Conservation (phyloP, 1,140 invertebrate genomes). For the Diachasmimorpha longicaudata region DNA sequence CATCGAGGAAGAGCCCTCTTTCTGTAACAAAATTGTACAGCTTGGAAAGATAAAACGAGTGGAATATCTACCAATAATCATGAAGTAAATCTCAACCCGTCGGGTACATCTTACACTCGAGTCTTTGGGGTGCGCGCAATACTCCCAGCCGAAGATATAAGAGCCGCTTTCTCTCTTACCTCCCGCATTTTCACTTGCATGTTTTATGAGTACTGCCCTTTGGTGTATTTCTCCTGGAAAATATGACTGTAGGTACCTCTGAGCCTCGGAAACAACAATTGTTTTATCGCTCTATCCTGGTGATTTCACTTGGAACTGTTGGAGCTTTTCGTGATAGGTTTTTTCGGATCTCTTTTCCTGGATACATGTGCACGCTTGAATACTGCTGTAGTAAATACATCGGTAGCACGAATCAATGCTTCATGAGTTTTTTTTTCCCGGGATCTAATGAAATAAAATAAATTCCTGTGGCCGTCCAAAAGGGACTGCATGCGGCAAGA, state of each 20-base stretch:
- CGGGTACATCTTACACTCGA: conserved; percentile 8
- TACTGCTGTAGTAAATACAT: background rate
- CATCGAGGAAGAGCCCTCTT: too few relatives aligned
- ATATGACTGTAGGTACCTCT: conserved; percentile 31
- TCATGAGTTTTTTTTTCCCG: background rate
- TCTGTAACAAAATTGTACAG: background rate
- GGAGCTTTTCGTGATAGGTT: background rate
- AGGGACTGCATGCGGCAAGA: background rate
- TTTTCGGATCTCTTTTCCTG: background rate
- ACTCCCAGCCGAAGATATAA: conserved; percentile 19
- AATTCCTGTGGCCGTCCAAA: background rate
- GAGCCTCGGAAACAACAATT: conserved; percentile 26
- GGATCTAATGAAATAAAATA: background rate
- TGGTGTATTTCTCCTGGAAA: conserved; percentile 32
- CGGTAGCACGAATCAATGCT: background rate
- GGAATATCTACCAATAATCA: conserved; percentile 32
- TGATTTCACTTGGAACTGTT: conserved; percentile 18
- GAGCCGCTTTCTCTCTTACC: conserved; percentile 2
- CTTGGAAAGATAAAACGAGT: background rate
- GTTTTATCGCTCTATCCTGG: conserved; percentile 32
- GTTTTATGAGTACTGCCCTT: conserved; percentile 33
- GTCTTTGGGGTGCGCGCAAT: background rate
- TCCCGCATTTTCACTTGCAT: conserved; percentile 25
- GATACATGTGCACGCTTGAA: background rate
- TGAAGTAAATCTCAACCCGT: conserved; percentile 31